These are phyloP conservation scores for Aspidiotus destructor DNA, from an alignment of 2,888 invertebrate genomes.

Conservation along the genomic window DNA sequence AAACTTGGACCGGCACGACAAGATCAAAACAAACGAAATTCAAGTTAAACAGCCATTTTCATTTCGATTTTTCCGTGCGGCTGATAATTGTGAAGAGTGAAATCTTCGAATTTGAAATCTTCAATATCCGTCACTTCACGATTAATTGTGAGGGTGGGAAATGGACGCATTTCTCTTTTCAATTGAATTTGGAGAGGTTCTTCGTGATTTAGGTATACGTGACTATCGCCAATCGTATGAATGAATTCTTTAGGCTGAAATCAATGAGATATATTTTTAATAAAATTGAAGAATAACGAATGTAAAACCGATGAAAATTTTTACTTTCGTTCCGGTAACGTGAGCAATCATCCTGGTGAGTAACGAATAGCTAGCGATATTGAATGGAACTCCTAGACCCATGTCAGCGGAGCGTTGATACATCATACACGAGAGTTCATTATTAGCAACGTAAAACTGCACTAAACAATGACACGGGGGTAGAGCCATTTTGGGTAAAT, in stretches of 20 bases:
- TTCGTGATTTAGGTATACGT: constrained; percentile 85
- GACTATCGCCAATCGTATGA: constrained; percentile 90
- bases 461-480: constrained; percentile 93
- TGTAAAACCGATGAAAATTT: constrained; percentile 33
- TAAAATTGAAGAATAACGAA: not conserved
- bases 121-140: constrained; percentile 67
- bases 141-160: constrained; percentile 70
- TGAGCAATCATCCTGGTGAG: constrained; percentile 94
- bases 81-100: constrained; percentile 70
- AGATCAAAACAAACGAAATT: not conserved
- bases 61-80: constrained; percentile 84
- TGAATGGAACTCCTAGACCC: constrained; percentile 97
- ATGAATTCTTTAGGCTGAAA: constrained; percentile 79
- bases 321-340: constrained; percentile 75
- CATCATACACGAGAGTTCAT: constrained; percentile 78
- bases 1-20: too few species aligned
- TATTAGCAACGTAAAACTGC: constrained; percentile 82
- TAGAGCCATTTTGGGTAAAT: constrained; percentile 82
- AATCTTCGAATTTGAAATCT: constrained; percentile 78
- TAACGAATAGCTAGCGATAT: constrained; percentile 91
- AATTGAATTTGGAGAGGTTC: constrained; percentile 73
- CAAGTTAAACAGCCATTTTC: constrained; percentile 74
- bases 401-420: constrained; percentile 97
- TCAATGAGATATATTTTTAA: constrained; percentile 25
- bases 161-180: constrained; percentile 63